These are phyloP conservation scores for Cinclus mexicanus DNA, from an alignment of 2,113 vertebrate genomes.

Conservation along the genomic window DNA sequence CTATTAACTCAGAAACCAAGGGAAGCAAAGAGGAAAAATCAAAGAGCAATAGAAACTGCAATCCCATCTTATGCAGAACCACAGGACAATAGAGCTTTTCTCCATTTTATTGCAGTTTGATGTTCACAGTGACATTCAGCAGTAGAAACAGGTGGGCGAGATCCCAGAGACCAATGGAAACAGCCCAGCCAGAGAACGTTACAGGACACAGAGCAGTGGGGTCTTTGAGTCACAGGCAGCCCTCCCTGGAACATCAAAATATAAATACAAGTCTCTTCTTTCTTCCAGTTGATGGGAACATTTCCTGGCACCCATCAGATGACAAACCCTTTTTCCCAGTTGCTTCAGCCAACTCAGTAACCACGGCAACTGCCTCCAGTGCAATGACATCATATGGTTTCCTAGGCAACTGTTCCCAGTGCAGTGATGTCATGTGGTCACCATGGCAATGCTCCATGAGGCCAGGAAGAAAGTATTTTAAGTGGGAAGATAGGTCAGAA, in stretches of 20 bases:
- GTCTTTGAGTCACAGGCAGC: neutral
- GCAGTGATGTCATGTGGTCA: slow-evolving; percentile 59
- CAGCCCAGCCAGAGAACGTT: accelerated
- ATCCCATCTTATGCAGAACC: neutral
- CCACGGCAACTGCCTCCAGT: slow-evolving; percentile 45
- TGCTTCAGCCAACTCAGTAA: slow-evolving; percentile 35
- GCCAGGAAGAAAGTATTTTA: slow-evolving; percentile 26
- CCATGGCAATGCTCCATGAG: slow-evolving; percentile 53
- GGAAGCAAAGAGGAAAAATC: neutral
- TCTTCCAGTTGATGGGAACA: slow-evolving; percentile 4
- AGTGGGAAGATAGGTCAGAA: slow-evolving; percentile 21
- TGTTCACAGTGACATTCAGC: neutral
- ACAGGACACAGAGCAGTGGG: neutral
- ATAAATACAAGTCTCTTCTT: neutral
- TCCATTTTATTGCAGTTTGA: neutral
- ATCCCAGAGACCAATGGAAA: neutral
- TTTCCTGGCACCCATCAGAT: slow-evolving; percentile 10
- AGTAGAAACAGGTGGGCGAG: neutral
- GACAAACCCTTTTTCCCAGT: slow-evolving; percentile 17
- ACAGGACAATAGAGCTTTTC: neutral
- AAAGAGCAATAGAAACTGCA: neutral
- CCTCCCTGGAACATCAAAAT: neutral
- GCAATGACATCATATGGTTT: slow-evolving; percentile 66
- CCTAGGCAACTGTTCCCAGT: slow-evolving; percentile 50
- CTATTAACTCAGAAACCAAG: neutral